Evolutionary conservation across 2,113 vertebrate species (phyloP).

Genomic region (Megaptera novaeangliae): DNA sequence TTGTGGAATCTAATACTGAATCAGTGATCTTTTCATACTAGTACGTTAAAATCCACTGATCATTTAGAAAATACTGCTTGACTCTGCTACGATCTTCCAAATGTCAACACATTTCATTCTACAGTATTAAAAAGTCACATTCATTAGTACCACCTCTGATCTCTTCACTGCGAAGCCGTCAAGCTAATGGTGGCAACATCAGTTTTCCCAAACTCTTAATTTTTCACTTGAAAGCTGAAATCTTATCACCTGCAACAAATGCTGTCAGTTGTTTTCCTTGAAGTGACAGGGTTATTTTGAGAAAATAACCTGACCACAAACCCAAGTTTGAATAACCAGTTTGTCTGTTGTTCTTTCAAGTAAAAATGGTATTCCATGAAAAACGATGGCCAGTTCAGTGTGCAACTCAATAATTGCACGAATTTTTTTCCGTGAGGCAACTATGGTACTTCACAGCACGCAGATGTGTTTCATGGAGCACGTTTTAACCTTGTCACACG

Average conservation of each 20-base stretch:
- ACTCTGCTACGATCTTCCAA: background rate
- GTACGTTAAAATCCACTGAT: background rate
- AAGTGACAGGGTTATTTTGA: background rate
- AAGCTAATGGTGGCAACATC: background rate
- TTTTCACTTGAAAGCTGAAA: background rate
- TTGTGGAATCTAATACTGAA: background rate
- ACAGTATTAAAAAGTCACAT: background rate
- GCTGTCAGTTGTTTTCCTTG: background rate
- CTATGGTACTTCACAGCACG: background rate
- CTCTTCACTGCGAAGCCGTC: background rate
- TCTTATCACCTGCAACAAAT: background rate
- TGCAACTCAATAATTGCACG: background rate
- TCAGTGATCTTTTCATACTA: background rate
- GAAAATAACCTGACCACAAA: background rate
- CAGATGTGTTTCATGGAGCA: background rate
- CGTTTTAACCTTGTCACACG: background rate
- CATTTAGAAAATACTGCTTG: background rate
- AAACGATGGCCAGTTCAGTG: background rate
- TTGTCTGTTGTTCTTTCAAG: background rate
- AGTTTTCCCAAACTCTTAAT: background rate
- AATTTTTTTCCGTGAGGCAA: background rate
- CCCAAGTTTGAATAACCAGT: background rate
- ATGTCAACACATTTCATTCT: background rate
- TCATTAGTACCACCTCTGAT: background rate
- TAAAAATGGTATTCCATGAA: background rate